These are phyloP conservation scores for Grallaria varia DNA, from an alignment of 2,113 vertebrate species.

Conservation along the genomic window DNA sequence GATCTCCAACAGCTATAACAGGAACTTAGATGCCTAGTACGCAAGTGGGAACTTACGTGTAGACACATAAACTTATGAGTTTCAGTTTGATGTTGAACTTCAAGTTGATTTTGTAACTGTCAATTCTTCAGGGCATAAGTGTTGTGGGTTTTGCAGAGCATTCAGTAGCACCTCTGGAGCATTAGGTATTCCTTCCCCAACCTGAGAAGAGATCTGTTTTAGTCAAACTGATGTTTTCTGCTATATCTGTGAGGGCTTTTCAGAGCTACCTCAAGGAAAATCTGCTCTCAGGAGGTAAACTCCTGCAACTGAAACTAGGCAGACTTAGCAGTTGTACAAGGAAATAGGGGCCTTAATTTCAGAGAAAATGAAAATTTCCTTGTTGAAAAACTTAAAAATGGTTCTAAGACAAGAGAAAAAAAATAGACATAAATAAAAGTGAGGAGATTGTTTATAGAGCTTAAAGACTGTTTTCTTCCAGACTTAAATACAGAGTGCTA, in stretches of 20 bases:
- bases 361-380: neutral
- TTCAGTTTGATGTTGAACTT: neutral
- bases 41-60: neutral
- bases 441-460: neutral
- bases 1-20: neutral
- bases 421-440: no score
- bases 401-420: neutral
- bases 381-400: neutral
- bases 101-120: neutral
- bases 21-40: neutral
- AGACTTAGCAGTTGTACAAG: neutral
- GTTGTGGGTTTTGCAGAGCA: neutral
- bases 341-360: neutral
- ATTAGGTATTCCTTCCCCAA: neutral
- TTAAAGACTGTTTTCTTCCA: neutral
- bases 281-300: neutral
- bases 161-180: neutral
- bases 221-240: neutral
- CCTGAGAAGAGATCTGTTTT: neutral
- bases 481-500: neutral
- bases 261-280: neutral
- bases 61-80: neutral
- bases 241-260: neutral
- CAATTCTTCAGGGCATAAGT: neutral
- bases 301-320: neutral